A percentile compares a stretch with the other conserved stretches of the same genome.
These are phyloP conservation scores for Himalopsyche phryganea DNA, from an alignment of 1,140 invertebrate species.

Conservation along the genomic window DNA sequence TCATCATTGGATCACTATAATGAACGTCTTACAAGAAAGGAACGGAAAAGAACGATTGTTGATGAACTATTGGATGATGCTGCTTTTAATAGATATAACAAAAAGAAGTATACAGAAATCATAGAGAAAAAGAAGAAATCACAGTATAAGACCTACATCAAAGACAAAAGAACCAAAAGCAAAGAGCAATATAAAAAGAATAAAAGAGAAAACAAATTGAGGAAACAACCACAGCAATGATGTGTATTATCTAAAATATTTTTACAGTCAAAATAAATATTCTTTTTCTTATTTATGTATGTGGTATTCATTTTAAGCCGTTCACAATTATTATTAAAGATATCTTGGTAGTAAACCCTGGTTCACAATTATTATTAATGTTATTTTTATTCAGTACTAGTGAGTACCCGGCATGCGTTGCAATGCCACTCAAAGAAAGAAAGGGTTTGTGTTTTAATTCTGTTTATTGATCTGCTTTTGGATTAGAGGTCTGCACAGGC, in stretches of 20 bases:
- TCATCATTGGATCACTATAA: slow-evolving; percentile 70
- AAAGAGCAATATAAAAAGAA: slow-evolving; percentile 45
- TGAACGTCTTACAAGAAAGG: slow-evolving; percentile 76
- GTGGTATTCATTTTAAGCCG: too few species aligned
- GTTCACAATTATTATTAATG: too few species aligned
- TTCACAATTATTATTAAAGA: too few species aligned
- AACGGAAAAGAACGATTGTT: slow-evolving; percentile 84
- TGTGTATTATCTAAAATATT: not conserved
- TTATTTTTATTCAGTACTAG: too few species aligned
- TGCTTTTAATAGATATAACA: slow-evolving; percentile 81
- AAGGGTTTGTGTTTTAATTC: too few species aligned
- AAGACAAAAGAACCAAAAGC: slow-evolving; percentile 48
- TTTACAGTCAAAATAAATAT: too few species aligned
- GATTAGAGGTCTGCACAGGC: too few species aligned
- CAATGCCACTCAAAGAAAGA: too few species aligned
- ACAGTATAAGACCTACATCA: slow-evolving; percentile 49
- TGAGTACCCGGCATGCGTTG: too few species aligned
- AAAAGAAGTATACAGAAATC: slow-evolving; percentile 78
- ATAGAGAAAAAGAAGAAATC: slow-evolving; percentile 67
- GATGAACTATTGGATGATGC: slow-evolving; percentile 90
- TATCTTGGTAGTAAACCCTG: too few species aligned
- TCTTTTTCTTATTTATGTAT: too few species aligned
- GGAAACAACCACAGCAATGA: slow-evolving; percentile 1
- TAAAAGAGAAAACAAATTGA: slow-evolving; percentile 35
- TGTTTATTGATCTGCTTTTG: too few species aligned